Evolutionary conservation across 2,797 vertebrate species (phyloP), one percentile per base, ranked within the genome.

Genomic region (Antennarius maculatus): DNA sequence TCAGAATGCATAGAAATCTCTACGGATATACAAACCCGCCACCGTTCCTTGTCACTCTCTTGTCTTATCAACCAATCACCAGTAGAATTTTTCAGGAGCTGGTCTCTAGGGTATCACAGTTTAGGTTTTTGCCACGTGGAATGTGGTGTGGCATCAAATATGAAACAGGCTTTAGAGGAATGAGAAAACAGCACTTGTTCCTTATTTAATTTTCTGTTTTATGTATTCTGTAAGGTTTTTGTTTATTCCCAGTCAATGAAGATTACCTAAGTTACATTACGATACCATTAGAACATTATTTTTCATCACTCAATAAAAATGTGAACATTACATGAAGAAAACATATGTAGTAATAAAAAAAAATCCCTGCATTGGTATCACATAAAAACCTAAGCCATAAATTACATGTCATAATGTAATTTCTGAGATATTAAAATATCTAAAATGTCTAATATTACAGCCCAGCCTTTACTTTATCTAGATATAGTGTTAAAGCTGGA

Each of bases 81-180:
- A 17, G 6, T 23, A 71, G 73, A 74, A 69, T 85, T 85, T 79
- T 87, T 82, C 85, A 79, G 69, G 69, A 74, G 55, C 77, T 67
- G 66, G 83, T 91, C 75, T 86, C 83, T 83, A 74, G 78, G 81
- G 83, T 60, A 89, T 86, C 87, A 77, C n/a, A 9, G 69, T 71
- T 67, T 54, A 85, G 76, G 72, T 79, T 87, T 78, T 72, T 71
- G 73, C 76, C 69, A 89, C 62, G 74, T 86, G 79, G 61, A 60
- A 67, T 83, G 64, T 71, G 57, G 64, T 67, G 16, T 68, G 45
- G 45, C 14, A 0, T 72, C 64, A 58, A 60, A 65, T 58, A 13
- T 54, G 11, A n/a, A 51, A 12, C 17, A 42, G 10, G 16, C 11
- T 55, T 41, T 15, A 54, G 18, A 41, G 42, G 18, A 71, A 72